Base-by-base conservation (phyloP, 1,140 invertebrate genomes). In the Drosophila subpulchrella region DNA sequence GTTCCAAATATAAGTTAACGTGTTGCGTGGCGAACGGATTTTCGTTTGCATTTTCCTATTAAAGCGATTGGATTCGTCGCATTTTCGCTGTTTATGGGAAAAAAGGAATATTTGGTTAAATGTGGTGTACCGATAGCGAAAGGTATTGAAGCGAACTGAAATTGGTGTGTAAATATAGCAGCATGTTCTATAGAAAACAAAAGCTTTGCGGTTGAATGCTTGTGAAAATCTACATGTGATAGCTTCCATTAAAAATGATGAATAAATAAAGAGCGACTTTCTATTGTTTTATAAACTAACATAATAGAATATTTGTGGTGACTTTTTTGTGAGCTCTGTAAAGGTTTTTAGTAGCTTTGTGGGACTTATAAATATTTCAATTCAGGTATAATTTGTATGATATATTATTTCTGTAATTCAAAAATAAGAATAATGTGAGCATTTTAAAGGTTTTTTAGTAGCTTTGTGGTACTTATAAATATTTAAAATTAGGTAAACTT, bases 1-100 rank as follows among this genome's bases (percentile, higher is more conserved):
- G 32, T 58, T 17, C 70, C 34, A 41, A 66, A 68, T 66, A 66
- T 75, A 46, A 68, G 62, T 78, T 42, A 67, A 39, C 42, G 24
- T 47, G 32, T 34, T 34, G 24, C 42, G 20, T 59, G 56, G 59
- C 39, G 58, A 46, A 70, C 51, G 50, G 48, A 67, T 44, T 67
- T 1, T 11, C 27, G 11, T 46, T 10, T 41, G 46, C 12, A 34
- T 51, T 67, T 24, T 39, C n/a, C 17, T 17, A 20, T 51, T 66
- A 44, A 61, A 61, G 61, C 17, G 30, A 61, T 63, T 63, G 34
- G 55, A 61, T 63, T 63, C 51, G 27, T 6, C 11, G 53, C 58
- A 62, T 42, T 58, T 39, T 17, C 13, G 12, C 8, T 12, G 20
- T 41, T 59, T 39, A n/a, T 8, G 10, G 5, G 13, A 13, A 15